These are phyloP conservation scores for Dryobates pubescens DNA, from an alignment of 2,797 vertebrate species.

Conservation along the genomic window DNA sequence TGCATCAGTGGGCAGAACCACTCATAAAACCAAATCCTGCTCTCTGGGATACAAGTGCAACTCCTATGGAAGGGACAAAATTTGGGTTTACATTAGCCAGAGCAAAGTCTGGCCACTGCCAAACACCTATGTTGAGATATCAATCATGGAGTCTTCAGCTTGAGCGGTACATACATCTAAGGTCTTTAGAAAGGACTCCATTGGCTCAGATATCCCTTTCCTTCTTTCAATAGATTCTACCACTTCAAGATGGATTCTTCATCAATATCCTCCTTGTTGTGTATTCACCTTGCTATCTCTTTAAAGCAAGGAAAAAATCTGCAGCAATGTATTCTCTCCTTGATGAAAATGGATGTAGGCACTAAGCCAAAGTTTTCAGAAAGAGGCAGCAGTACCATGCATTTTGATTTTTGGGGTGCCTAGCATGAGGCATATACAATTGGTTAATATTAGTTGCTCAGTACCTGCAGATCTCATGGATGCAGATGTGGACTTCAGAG, in stretches of 20 bases:
- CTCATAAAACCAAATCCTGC: background rate
- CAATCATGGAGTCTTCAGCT: background rate
- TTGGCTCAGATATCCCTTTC: background rate
- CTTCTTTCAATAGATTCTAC: background rate
- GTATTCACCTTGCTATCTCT: conserved; percentile 43
- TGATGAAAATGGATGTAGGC: conserved; percentile 31
- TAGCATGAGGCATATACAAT: background rate
- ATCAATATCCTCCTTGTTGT: background rate
- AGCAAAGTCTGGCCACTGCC: background rate
- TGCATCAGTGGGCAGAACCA: background rate
- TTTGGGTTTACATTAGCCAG: background rate
- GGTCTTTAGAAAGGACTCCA: background rate
- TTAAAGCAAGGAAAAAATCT: conserved; percentile 28
- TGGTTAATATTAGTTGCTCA: background rate
- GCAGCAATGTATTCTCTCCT: conserved; percentile 20
- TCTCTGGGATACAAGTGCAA: background rate
- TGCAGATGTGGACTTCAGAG: background rate
- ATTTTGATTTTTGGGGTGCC: background rate
- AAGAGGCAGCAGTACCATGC: background rate
- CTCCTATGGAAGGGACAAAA: background rate
- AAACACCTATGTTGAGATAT: background rate
- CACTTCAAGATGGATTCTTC: background rate
- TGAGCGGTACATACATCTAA: background rate
- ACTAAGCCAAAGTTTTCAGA: conserved; percentile 33
- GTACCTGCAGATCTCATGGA: background rate